A percentile compares a stretch with the other conserved stretches of the same genome.
phyloP scores from a whole-genome alignment of 1,140 invertebrate species.

The Marisa cornuarietis region DNA sequence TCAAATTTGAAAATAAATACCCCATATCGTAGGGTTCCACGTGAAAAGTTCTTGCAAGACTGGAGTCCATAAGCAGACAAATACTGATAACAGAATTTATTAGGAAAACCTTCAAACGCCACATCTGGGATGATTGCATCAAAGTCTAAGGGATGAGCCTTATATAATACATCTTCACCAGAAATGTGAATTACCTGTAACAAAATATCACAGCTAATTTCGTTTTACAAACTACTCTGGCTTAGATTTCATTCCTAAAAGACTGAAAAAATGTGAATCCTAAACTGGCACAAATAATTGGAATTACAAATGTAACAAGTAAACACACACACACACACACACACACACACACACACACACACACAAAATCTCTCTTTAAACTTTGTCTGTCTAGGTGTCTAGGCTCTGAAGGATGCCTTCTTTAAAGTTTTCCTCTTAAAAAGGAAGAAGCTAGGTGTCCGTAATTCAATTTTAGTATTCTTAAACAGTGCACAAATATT shows the following conservation, averaged over 20 bases:
- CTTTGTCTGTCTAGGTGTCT: too few relatives aligned
- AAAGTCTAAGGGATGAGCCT: constrained; percentile 76
- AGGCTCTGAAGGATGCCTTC: too few relatives aligned
- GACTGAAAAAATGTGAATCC: neutral
- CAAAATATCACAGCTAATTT: constrained; percentile 15
- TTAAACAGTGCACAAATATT: too few relatives aligned
- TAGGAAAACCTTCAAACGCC: constrained; percentile 92
- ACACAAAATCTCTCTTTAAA: too few relatives aligned
- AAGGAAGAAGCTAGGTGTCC: too few relatives aligned
- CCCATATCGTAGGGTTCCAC: constrained; percentile 88
- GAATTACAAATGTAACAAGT: neutral
- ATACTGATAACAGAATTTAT: constrained; percentile 92
- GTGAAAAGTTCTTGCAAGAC: constrained; percentile 82
- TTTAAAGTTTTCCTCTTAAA: too few relatives aligned
- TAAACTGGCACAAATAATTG: neutral
- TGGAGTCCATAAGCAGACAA: constrained; percentile 81
- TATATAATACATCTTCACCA: constrained; percentile 83
- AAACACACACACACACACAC: too few relatives aligned
- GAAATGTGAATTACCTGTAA: constrained; percentile 84
- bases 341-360: neutral
- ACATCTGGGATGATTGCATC: constrained; percentile 91
- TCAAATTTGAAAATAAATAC: constrained; percentile 43
- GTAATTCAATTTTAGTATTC: too few relatives aligned
- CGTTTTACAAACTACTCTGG: too few relatives aligned
- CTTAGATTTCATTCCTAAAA: neutral